Percentiles rank a stretch among this genome's conserved stretches.
phyloP scores from a whole-genome alignment of 2,888 invertebrate species.

The Vandiemenella viatica region DNA sequence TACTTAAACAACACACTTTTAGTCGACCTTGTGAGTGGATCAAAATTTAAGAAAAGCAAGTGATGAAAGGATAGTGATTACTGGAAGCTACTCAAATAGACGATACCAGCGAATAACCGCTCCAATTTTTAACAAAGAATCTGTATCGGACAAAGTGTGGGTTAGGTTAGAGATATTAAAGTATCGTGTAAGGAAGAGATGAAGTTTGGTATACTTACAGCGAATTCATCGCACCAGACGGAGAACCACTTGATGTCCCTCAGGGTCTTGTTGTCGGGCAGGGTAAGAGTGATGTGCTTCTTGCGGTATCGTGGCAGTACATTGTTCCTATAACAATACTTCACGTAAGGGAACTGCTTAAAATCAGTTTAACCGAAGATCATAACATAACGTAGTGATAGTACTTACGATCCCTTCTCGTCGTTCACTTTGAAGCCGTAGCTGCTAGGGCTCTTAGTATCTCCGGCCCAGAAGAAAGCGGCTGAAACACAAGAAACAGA shows the following conservation, averaged over 20 bases:
- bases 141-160: too few relatives aligned
- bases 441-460: conserved; percentile 46
- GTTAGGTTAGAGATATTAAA: too few relatives aligned
- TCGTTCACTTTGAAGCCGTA: conserved; percentile 68
- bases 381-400: background rate
- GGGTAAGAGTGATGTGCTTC: conserved; percentile 64
- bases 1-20: too few relatives aligned
- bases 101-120: too few relatives aligned
- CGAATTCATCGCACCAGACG: conserved; percentile 82
- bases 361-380: too few relatives aligned
- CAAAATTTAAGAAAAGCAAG: too few relatives aligned
- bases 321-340: conserved; percentile 38
- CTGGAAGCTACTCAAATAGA: too few relatives aligned
- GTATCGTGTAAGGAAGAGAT: too few relatives aligned
- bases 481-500: conserved; percentile 38
- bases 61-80: too few relatives aligned
- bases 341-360: too few relatives aligned
- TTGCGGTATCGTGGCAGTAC: conserved; percentile 68
- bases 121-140: too few relatives aligned
- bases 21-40: too few relatives aligned
- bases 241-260: conserved; percentile 75
- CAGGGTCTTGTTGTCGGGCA: conserved; percentile 76
- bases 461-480: conserved; percentile 81
- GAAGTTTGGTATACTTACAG: conserved; percentile 44
- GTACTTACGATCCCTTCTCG: conserved; percentile 55